Base-by-base conservation (phyloP, 2,113 vertebrate genomes). In the Cochlearius cochlearius region DNA sequence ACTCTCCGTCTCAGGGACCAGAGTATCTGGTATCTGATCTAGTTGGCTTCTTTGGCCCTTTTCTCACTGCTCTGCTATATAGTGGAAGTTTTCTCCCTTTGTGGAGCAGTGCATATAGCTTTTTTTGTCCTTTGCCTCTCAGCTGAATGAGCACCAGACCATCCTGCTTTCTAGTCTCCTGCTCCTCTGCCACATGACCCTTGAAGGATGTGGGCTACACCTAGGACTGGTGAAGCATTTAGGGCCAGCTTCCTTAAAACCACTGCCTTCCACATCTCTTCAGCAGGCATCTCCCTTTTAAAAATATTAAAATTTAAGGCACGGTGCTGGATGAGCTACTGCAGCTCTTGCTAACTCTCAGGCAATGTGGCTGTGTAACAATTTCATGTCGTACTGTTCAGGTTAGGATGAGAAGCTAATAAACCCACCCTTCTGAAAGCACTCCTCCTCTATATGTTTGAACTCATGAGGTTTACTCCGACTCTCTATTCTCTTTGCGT, bases 401-500 rank as follows among this genome's bases (percentile, higher is more conserved):
- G 82, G 86, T 83, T 88, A 82, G 85, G 87, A 81, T 92, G 62
- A 93, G 88, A 92, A 95, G 86, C 84, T 90, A 52, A 87, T 64
- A 96, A 97, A 79, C 80, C 52, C 62, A 81, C 72, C 10, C 30
- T 59, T 82, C 16, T 16, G 23, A 83, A 94, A 59, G 85, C 73
- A 69, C 71, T 93, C 47, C 52, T 76, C 22, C 71, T 97, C 58
- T 94, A 22, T 87, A 9, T 83, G 22, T 82, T 92, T 90, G 91
- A 92, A 94, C 92, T 93, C 90, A 25, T 5, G 59, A 94, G 89
- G 55, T 55, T 94, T 89, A 14, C 45, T 95, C 75, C 91, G 76
- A 69, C 60, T 72, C 43, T 94, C 90, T 95, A 21, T 97, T 96
- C 95, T 96, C 79, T 71, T 83, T 95, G 64, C 75, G 10, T 96